Percentiles rank a stretch among this genome's conserved stretches.
These are phyloP conservation scores for Aphidius colemani DNA, from an alignment of 2,888 invertebrate species.

Conservation along the genomic window DNA sequence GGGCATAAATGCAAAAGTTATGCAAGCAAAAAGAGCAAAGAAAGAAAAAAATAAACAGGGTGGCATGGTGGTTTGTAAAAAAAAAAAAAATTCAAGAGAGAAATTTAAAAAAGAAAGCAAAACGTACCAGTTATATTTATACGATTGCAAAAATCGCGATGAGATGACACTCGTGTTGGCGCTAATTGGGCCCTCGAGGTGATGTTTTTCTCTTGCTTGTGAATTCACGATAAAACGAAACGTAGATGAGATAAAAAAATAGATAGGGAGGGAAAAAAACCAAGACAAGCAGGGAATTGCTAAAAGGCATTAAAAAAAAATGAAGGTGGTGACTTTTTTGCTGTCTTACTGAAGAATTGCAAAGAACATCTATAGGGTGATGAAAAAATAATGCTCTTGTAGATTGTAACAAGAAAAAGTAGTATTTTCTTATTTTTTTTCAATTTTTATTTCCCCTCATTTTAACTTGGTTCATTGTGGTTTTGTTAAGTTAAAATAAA, in stretches of 20 bases:
- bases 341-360: conserved; percentile 33
- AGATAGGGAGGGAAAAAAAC: conserved; percentile 30
- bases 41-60: not conserved
- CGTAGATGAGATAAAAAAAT: conserved; percentile 19
- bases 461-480: conserved; percentile 21
- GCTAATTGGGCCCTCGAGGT: conserved; percentile 61
- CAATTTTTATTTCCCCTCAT: conserved; percentile 23
- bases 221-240: no score
- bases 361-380: conserved; percentile 6
- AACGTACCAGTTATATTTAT: conserved; percentile 53
- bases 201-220: conserved; percentile 39
- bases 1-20: conserved; percentile 24
- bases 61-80: conserved; percentile 28
- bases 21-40: conserved; percentile 19
- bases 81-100: no score
- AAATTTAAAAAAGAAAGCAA: conserved; percentile 25
- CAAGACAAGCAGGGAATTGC: not conserved
- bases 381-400: conserved; percentile 15
- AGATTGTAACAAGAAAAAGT: conserved; percentile 19
- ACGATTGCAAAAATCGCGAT: conserved; percentile 55
- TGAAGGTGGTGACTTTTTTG: conserved; percentile 37
- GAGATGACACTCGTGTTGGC: conserved; percentile 58
- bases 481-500: no score
- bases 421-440: conserved; percentile 38
- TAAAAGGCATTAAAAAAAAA: conserved; percentile 10